A percentile compares a stretch with the other conserved stretches of the same genome.
Evolutionary conservation across 2,113 vertebrate species (phyloP).

Genomic region (Mirounga angustirostris): DNA sequence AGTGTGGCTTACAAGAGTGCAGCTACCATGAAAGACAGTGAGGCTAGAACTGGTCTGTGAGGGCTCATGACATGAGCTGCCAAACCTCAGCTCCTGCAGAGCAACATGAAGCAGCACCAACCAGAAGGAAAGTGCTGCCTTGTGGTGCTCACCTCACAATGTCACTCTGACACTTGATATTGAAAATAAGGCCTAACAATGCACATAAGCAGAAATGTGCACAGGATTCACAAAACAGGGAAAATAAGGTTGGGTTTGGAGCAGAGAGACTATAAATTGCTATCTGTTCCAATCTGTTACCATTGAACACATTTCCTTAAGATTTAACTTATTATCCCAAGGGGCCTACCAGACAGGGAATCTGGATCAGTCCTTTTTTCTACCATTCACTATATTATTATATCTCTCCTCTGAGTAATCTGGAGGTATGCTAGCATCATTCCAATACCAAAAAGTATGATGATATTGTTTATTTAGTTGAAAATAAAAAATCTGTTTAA

Average conservation of each 20-base stretch:
- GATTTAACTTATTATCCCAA: neutral
- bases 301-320: neutral
- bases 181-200: neutral
- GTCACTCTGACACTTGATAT: neutral
- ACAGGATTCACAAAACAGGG: neutral
- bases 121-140: neutral
- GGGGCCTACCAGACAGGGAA: neutral
- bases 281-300: neutral
- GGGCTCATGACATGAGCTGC: fast-evolving
- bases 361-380: neutral
- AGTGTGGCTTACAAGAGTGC: neutral
- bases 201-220: neutral
- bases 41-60: neutral
- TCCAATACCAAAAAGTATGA: neutral
- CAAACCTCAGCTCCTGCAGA: neutral
- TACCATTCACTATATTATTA: neutral
- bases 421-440: neutral
- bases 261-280: neutral
- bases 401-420: neutral
- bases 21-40: neutral
- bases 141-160: fast-evolving
- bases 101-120: neutral
- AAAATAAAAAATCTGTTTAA: neutral
- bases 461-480: neutral
- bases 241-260: neutral